These are phyloP conservation scores for Drosophila nikananu DNA, from an alignment of 1,140 invertebrate genomes.

Conservation along the genomic window DNA sequence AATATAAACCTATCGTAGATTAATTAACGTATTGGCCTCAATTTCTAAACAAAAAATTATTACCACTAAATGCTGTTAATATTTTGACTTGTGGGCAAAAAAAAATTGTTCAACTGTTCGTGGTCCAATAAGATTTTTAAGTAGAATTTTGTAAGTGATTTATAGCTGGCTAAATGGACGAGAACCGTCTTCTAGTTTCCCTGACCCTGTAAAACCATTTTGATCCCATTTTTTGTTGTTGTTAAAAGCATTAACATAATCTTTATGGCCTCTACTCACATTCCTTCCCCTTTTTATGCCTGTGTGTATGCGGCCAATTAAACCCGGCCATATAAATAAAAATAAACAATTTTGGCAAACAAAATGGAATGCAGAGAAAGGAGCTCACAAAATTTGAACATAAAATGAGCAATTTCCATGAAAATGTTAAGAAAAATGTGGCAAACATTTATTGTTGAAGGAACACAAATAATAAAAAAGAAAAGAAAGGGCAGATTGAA, in stretches of 20 bases:
- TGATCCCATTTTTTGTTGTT: constrained; percentile 9
- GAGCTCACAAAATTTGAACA: constrained; percentile 49
- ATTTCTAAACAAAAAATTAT: not conserved
- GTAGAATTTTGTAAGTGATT: constrained; percentile 30
- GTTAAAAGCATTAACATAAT: constrained; percentile 57
- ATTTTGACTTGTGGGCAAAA: not conserved
- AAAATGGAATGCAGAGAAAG: constrained; percentile 19
- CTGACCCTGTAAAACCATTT: constrained; percentile 28
- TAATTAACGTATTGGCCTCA: not conserved
- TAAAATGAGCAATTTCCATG: constrained; percentile 79
- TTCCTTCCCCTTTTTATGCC: constrained; percentile 31
- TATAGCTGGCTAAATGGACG: constrained; percentile 8
- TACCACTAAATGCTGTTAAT: not conserved
- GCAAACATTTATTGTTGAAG: constrained; percentile 66
- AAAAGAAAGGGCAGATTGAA: not conserved
- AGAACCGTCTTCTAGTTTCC: constrained; percentile 29
- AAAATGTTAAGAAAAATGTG: constrained; percentile 78
- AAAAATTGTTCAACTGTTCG: not conserved
- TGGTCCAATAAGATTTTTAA: not conserved
- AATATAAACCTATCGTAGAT: not conserved
- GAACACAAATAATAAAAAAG: not conserved
- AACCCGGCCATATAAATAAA: constrained; percentile 76
- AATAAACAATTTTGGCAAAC: constrained; percentile 70
- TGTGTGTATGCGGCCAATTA: constrained; percentile 63
- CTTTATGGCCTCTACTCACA: constrained; percentile 39